Percentiles rank a stretch among this genome's conserved stretches.
These are phyloP conservation scores for Norana najaformis DNA, from an alignment of 2,888 invertebrate species.

Conservation along the genomic window DNA sequence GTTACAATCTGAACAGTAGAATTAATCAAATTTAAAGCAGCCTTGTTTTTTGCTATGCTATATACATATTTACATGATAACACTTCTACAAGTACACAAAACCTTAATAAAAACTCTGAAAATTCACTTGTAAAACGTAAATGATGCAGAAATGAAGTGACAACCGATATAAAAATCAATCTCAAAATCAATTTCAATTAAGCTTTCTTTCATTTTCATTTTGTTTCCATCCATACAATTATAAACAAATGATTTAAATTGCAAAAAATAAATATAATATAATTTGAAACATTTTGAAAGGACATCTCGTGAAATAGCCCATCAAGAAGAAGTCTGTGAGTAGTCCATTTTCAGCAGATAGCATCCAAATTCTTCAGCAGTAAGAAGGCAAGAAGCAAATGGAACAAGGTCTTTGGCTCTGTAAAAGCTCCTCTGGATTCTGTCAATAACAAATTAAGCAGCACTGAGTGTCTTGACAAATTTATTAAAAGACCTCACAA, in stretches of 20 bases:
- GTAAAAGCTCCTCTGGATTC: conserved; percentile 13
- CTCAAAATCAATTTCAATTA: background rate
- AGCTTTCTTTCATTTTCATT: background rate
- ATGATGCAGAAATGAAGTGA: background rate
- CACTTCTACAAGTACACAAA: background rate
- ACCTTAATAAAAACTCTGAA: background rate
- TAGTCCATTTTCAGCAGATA: background rate
- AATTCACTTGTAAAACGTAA: background rate
- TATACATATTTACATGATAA: background rate
- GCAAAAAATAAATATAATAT: background rate
- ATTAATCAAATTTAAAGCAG: background rate
- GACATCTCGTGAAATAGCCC: no score
- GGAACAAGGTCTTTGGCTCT: background rate
- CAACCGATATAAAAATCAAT: background rate
- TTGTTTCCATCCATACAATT: background rate
- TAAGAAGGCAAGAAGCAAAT: background rate
- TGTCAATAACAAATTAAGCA: background rate
- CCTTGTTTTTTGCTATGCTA: background rate
- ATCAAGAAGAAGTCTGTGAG: background rate
- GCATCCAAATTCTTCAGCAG: background rate
- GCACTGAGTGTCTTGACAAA: background rate
- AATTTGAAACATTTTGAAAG: background rate
- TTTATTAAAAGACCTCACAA: background rate
- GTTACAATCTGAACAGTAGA: background rate
- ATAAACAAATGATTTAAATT: background rate